Percentiles rank a stretch among this genome's conserved stretches.
These are phyloP conservation scores for Drosophila cardini DNA, from an alignment of 1,140 invertebrate genomes.

Conservation along the genomic window DNA sequence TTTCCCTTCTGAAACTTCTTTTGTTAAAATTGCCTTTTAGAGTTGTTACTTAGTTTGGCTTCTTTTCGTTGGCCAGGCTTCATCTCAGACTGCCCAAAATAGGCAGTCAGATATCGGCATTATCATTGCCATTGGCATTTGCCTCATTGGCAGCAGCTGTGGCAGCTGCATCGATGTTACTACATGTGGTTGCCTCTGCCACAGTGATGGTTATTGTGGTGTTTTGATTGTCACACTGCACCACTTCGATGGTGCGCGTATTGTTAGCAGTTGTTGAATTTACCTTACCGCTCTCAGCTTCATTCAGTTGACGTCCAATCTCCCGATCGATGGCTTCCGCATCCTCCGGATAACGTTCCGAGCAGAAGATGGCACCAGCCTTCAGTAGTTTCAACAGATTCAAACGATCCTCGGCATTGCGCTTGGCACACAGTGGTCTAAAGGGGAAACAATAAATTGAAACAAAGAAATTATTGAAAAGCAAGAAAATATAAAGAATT, in stretches of 20 bases:
- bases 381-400: conserved; percentile 88
- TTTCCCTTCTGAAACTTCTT: conserved; percentile 39
- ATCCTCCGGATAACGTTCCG: conserved; percentile 82
- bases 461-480: background rate
- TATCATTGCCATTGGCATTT: conserved; percentile 57
- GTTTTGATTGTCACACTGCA: conserved; percentile 79
- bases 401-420: conserved; percentile 93
- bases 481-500: too few species aligned
- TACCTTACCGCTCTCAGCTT: conserved; percentile 64
- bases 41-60: conserved; percentile 37
- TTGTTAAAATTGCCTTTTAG: conserved; percentile 46
- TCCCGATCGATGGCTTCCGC: conserved; percentile 81
- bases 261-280: conserved; percentile 55
- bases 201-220: conserved; percentile 77
- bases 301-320: conserved; percentile 76
- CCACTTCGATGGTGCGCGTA: conserved; percentile 79
- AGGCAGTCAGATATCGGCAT: conserved; percentile 81
- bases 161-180: conserved; percentile 4
- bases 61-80: conserved; percentile 57
- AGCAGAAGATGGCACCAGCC: conserved; percentile 81
- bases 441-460: background rate
- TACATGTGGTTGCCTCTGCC: conserved; percentile 55
- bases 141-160: conserved; percentile 62
- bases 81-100: conserved; percentile 74
- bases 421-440: conserved; percentile 90